Base-by-base conservation (phyloP, 2,113 vertebrate genomes). In the Ciconia stormi region DNA sequence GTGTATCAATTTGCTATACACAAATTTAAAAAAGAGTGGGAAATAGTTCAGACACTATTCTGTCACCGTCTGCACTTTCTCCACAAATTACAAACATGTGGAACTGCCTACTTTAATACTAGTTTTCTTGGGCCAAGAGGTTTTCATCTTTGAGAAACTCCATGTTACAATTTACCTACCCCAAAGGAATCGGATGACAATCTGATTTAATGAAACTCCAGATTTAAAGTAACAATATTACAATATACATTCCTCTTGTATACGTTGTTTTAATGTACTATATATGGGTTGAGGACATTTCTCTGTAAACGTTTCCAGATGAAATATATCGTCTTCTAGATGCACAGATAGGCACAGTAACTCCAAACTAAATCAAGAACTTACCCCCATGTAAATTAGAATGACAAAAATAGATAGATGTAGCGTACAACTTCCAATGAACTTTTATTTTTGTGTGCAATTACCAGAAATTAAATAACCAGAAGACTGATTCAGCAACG, bases 51-150 rank as follows among this genome's bases (percentile, higher is more conserved):
- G 97, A 97, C 84, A 63, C 42, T 56, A 73, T 95, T 97, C 90
- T 97, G 80, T 97, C 96, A 87, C 91, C 4, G 89, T 97, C 97
- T 97, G 93, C 82, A 92, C 92, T 97, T 97, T 97, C 84, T 95
- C 96, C 81, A 82, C 91, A 93, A 97, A 98, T 97, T 98, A 77
- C 93, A 96, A 98, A 97, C 97, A 98, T 97, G 97, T 98, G 98
- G 93, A 89, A 78, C 88, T 95, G 87, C 85, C 83, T 97, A 78
- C 84, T 95, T 96, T 92, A 95, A 95, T 94, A 59, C 82, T 73
- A 83, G 91, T 82, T 97, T 96, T 94, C 74, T 95, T 72, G 74
- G 91, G 95, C 95, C 94, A 97, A 97, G 94, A 93, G 81, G 63
- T 97, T 97, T 97, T 97, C 69, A 29, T 95, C 84, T 96, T 97